phyloP scores from a whole-genome alignment of 2,797 vertebrate genomes.

The Halcyon leucocephala region DNA sequence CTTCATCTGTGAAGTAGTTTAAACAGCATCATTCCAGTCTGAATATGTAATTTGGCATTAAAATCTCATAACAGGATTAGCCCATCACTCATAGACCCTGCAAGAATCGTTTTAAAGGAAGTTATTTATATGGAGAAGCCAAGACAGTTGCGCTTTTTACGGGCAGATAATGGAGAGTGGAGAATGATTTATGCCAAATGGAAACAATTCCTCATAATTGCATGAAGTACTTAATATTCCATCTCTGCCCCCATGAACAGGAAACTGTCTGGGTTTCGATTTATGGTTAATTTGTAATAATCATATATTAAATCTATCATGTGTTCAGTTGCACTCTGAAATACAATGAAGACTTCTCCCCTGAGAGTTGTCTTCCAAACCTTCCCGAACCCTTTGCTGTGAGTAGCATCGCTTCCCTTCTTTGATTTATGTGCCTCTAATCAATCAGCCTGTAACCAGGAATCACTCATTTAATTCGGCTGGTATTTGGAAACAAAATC shows the following conservation, averaged over 20 bases:
- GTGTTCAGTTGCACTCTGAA: not conserved
- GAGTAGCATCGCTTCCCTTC: not conserved
- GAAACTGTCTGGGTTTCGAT: conserved; percentile 44
- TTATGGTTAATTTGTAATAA: conserved; percentile 53
- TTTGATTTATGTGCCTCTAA: not conserved
- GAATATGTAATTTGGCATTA: conserved; percentile 55
- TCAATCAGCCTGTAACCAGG: not conserved
- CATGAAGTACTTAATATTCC: conserved; percentile 25
- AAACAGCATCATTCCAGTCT: conserved; percentile 1
- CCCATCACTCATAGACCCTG: not conserved
- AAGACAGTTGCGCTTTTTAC: not conserved
- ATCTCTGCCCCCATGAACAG: not conserved
- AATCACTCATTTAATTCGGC: not conserved
- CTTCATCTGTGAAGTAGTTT: conserved; percentile 2
- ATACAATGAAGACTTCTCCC: not conserved
- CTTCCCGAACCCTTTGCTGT: not conserved
- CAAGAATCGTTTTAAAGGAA: not conserved
- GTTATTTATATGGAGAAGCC: conserved; percentile 32
- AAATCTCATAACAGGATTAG: conserved; percentile 53
- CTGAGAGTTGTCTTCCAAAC: not conserved
- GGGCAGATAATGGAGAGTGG: conserved; percentile 11
- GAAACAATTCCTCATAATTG: conserved; percentile 59
- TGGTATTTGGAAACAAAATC: not conserved
- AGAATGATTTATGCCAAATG: conserved; percentile 51
- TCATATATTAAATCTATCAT: conserved; percentile 8